These are phyloP conservation scores for Exephanes ischioxanthus DNA, from an alignment of 2,888 invertebrate genomes.

Conservation along the genomic window DNA sequence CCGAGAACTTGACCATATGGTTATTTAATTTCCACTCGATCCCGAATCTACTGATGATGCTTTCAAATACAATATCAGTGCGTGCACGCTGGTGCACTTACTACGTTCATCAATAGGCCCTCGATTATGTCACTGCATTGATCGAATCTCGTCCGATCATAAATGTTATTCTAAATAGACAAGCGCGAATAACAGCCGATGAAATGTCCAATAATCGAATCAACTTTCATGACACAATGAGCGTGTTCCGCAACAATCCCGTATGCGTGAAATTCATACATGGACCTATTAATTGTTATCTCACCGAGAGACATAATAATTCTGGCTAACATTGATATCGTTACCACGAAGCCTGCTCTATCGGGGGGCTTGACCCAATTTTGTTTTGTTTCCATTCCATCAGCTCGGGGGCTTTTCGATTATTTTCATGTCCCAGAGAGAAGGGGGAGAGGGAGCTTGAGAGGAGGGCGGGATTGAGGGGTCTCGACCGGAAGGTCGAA, in stretches of 20 bases:
- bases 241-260: background rate
- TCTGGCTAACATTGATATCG: slow-evolving; percentile 22
- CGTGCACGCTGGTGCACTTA: too few relatives aligned
- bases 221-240: slow-evolving; percentile 11
- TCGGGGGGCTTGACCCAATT: slow-evolving; percentile 31
- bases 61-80: too few relatives aligned
- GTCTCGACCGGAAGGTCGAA: slow-evolving; percentile 51
- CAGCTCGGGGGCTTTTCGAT: slow-evolving; percentile 46
- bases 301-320: background rate
- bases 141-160: background rate
- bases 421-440: slow-evolving; percentile 57
- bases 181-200: background rate
- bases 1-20: too few relatives aligned
- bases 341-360: background rate
- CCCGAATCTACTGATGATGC: too few relatives aligned
- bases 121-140: background rate
- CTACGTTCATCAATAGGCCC: too few relatives aligned
- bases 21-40: too few relatives aligned
- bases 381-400: slow-evolving; percentile 46
- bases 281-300: background rate
- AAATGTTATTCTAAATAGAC: background rate
- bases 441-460: background rate
- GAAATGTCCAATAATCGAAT: slow-evolving; percentile 13
- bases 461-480: background rate
- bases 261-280: background rate